phyloP scores from a whole-genome alignment of 1,140 invertebrate genomes.

The Anastrepha obliqua region DNA sequence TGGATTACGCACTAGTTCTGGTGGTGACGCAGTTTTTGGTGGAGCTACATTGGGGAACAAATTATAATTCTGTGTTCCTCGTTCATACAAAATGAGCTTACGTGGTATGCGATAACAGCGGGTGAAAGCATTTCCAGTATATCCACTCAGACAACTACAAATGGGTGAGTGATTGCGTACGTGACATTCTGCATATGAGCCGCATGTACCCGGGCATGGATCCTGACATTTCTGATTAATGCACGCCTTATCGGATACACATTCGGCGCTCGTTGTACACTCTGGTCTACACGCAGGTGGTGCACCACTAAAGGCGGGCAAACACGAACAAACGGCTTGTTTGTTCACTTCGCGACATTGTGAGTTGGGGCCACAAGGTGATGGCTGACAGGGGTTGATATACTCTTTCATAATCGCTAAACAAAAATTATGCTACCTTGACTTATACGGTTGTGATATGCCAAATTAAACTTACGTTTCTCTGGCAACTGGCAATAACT shows the following conservation, averaged over 20 bases:
- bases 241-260: slow-evolving; percentile 83
- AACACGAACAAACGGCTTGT: slow-evolving; percentile 84
- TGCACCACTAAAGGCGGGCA: slow-evolving; percentile 82
- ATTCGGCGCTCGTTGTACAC: slow-evolving; percentile 85
- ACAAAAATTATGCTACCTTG: background rate
- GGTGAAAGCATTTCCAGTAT: slow-evolving; percentile 82
- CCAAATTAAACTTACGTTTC: slow-evolving; percentile 78
- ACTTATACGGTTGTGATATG: slow-evolving; percentile 73
- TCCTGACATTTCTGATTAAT: slow-evolving; percentile 88
- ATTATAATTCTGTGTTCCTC: slow-evolving; percentile 42
- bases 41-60: slow-evolving; percentile 10
- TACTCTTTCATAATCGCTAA: slow-evolving; percentile 74
- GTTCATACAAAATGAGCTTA: slow-evolving; percentile 75
- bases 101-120: slow-evolving; percentile 74
- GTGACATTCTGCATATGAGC: slow-evolving; percentile 84
- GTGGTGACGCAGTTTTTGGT: slow-evolving; percentile 14
- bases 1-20: slow-evolving; percentile 72
- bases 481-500: slow-evolving; percentile 67
- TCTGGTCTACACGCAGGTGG: slow-evolving; percentile 86
- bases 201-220: slow-evolving; percentile 87
- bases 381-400: slow-evolving; percentile 78
- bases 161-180: slow-evolving; percentile 85
- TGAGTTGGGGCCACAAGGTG: slow-evolving; percentile 80
- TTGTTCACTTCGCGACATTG: slow-evolving; percentile 78
- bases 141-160: slow-evolving; percentile 83